Conservation (phyloP, 2,888 invertebrate species). For the Asteroscopus sphinx region DNA sequence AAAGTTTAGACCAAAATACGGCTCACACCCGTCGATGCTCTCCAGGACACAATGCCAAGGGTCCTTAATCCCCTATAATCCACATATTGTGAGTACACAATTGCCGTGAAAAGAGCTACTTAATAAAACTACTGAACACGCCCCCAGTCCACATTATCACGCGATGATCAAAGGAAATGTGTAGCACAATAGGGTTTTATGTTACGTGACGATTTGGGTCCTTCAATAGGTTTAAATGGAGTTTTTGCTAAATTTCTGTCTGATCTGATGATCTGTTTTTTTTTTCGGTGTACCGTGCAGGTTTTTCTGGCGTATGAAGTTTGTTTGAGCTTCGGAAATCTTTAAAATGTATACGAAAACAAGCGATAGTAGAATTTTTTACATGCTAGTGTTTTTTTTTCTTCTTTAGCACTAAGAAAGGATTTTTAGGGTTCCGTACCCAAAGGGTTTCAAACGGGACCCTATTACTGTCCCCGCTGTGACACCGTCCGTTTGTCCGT, state of each 20-base stretch:
- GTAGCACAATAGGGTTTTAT: constrained; percentile 78
- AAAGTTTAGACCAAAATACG: constrained; percentile 61
- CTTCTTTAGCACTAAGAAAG: too few relatives aligned
- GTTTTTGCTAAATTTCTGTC: constrained; percentile 39
- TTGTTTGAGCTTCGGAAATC: too few relatives aligned
- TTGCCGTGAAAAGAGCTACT: constrained; percentile 87
- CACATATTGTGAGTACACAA: constrained; percentile 81
- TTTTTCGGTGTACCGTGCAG: constrained; percentile 3
- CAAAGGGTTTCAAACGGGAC: too few relatives aligned
- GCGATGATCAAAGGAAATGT: constrained; percentile 81
- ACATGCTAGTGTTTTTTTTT: too few relatives aligned
- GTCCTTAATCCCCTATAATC: constrained; percentile 80
- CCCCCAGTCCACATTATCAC: constrained; percentile 78
- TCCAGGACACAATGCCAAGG: constrained; percentile 70
- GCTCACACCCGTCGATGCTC: constrained; percentile 59
- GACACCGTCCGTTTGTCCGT: too few relatives aligned
- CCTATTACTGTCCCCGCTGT: too few relatives aligned
- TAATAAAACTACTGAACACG: constrained; percentile 68
- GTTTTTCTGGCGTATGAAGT: neutral
- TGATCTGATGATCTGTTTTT: constrained; percentile 33
- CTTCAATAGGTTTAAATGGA: constrained; percentile 48
- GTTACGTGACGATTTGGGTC: constrained; percentile 67
- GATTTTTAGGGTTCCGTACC: too few relatives aligned
- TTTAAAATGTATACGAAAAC: too few relatives aligned
- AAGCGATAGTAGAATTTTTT: too few relatives aligned